Conservation (phyloP, 2,113 vertebrate genomes). For the Orcinus orca region DNA sequence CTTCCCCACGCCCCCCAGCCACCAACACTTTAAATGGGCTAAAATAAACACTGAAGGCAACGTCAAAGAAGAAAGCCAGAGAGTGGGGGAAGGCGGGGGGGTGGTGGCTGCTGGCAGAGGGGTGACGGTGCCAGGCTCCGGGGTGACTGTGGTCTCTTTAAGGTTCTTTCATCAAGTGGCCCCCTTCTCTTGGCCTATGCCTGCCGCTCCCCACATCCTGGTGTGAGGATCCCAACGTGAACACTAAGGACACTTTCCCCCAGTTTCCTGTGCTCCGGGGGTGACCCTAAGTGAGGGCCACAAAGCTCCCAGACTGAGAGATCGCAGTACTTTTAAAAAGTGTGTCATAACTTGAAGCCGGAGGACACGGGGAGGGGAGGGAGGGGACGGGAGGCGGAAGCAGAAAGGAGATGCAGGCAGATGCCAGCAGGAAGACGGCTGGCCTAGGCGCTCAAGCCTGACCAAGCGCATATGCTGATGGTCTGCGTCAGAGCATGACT, state of each 20-base stretch:
- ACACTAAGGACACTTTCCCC: not conserved
- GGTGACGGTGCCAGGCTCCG: accelerated
- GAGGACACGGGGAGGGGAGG: not conserved
- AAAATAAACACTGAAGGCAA: not conserved
- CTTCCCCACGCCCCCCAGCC: not conserved
- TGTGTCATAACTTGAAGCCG: not conserved
- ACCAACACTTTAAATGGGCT: not conserved
- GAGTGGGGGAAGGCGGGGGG: accelerated
- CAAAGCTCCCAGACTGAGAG: not conserved
- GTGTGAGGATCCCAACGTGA: not conserved
- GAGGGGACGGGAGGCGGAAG: not conserved
- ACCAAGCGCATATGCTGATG: accelerated
- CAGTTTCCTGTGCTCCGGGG: not conserved
- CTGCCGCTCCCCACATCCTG: no score
- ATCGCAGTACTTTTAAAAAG: not conserved
- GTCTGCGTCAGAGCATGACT: not conserved
- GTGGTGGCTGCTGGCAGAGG: no score
- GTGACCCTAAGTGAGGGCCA: not conserved
- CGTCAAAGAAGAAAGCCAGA: not conserved
- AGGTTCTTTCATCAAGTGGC: no score
- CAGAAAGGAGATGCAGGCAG: not conserved
- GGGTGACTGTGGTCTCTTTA: not conserved
- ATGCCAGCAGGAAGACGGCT: not conserved
- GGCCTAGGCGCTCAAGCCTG: no score
- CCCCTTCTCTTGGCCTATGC: not conserved